Evolutionary conservation across 2,888 invertebrate genomes (phyloP).

Genomic region (Cheilosia soror): DNA sequence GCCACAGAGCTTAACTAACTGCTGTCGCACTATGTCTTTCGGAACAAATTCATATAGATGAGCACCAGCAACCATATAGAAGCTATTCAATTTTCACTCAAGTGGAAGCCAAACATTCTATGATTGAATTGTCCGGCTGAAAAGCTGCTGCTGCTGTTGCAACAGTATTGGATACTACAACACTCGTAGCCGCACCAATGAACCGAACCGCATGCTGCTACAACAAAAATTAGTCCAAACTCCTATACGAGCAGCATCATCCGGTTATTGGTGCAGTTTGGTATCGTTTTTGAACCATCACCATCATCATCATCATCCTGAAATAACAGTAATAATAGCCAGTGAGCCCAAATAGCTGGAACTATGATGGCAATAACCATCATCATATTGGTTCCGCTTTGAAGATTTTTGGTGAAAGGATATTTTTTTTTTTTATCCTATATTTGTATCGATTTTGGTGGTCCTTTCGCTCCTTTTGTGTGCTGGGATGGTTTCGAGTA

Average conservation of each 20-base stretch:
- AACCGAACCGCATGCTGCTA: conserved; percentile 21
- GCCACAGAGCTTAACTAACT: conserved; percentile 27
- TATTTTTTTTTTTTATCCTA: conserved; percentile 18
- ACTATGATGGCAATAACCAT: conserved; percentile 63
- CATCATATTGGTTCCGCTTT: conserved; percentile 60
- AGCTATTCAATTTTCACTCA: conserved; percentile 62
- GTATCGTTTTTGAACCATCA: conserved; percentile 21
- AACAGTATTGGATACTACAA: conserved; percentile 33
- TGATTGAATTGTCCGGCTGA: conserved; percentile 67
- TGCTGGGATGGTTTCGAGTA: conserved; percentile 1
- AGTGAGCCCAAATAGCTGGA: conserved; percentile 48
- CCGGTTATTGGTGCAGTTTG: conserved; percentile 12
- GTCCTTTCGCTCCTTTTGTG: neutral
- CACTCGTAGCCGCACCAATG: conserved; percentile 7
- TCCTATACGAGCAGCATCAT: conserved; percentile 21
- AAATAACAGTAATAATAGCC: conserved; percentile 62
- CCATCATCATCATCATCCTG: conserved; percentile 28
- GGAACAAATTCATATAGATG: conserved; percentile 17
- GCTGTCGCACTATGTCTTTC: conserved; percentile 46
- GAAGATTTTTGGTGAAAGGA: conserved; percentile 48
- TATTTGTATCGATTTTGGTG: conserved; percentile 20
- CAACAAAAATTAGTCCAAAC: conserved; percentile 46
- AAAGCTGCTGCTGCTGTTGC: conserved; percentile 18
- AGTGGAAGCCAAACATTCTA: conserved; percentile 70
- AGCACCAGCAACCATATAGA: conserved; percentile 13